A percentile compares a stretch with the other conserved stretches of the same genome.
phyloP scores from a whole-genome alignment of 2,797 vertebrate species.

The Rhodeus uyekii region DNA sequence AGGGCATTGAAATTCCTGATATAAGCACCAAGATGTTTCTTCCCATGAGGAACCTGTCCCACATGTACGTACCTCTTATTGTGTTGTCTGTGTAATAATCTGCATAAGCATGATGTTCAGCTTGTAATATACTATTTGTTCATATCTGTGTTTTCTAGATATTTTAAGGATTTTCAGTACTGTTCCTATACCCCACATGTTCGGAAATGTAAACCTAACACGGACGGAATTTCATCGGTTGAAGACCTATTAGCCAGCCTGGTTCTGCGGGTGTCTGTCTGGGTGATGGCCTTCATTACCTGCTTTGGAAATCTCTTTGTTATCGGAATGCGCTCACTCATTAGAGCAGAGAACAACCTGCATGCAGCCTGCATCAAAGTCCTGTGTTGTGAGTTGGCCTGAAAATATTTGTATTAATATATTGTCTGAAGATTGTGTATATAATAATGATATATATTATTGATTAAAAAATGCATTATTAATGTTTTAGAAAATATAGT shows the following conservation, averaged over 20 bases:
- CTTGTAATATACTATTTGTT: background rate
- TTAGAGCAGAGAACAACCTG: conserved; percentile 83
- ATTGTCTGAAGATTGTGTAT: too few species aligned
- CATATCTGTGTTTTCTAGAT: conserved; percentile 67
- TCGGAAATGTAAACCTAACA: conserved; percentile 83
- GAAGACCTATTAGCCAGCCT: conserved; percentile 85
- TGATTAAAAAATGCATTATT: too few species aligned
- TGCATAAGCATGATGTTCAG: background rate
- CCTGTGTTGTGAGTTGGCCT: conserved; percentile 82
- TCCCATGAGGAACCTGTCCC: conserved; percentile 79
- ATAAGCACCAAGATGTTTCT: conserved; percentile 82
- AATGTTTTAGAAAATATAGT: too few species aligned
- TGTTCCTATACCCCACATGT: conserved; percentile 85
- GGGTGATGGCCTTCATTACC: conserved; percentile 87
- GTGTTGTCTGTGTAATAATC: background rate
- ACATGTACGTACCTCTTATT: conserved; percentile 72
- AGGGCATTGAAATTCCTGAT: conserved; percentile 80
- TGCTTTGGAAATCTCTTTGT: conserved; percentile 88
- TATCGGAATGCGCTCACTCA: conserved; percentile 85
- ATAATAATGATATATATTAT: too few species aligned
- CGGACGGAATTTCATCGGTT: conserved; percentile 85
- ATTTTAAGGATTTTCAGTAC: conserved; percentile 86
- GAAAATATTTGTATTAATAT: background rate
- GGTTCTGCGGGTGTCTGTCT: conserved; percentile 83
- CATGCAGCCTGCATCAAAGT: conserved; percentile 86